Conservation (phyloP, 2,888 invertebrate species). For the Augiades crinisus region DNA sequence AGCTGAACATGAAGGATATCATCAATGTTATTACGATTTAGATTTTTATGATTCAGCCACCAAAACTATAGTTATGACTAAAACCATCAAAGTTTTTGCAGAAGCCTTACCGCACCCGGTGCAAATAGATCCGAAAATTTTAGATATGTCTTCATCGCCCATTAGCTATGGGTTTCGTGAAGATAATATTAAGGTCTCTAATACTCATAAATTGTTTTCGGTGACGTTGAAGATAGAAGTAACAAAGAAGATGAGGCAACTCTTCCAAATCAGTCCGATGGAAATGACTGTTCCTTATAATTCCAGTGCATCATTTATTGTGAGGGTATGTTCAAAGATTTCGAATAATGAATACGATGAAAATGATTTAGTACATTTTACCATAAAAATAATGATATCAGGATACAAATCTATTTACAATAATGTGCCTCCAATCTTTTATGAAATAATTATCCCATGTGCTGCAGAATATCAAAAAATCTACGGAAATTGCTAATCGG, state of each 20-base stretch:
- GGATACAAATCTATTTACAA: constrained; percentile 49
- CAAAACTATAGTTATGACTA: constrained; percentile 41
- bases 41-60: constrained; percentile 46
- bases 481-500: constrained; percentile 37
- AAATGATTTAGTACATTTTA: constrained; percentile 56
- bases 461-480: constrained; percentile 46
- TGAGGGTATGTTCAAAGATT: constrained; percentile 49
- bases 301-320: constrained; percentile 42
- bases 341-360: constrained; percentile 28
- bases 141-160: constrained; percentile 58
- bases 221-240: constrained; percentile 53
- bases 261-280: constrained; percentile 55
- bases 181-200: constrained; percentile 50
- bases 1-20: constrained; percentile 54
- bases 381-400: constrained; percentile 52
- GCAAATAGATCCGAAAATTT: constrained; percentile 49
- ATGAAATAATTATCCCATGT: constrained; percentile 62
- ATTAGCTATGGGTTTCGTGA: constrained; percentile 52
- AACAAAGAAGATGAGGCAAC: constrained; percentile 54
- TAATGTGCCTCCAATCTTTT: constrained; percentile 56
- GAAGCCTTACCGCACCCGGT: constrained; percentile 61
- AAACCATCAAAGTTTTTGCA: constrained; percentile 51
- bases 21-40: constrained; percentile 57
- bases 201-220: constrained; percentile 49
- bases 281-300: constrained; percentile 42